These are phyloP conservation scores for Labeo catla DNA, from an alignment of 2,113 vertebrate genomes.

Conservation along the genomic window DNA sequence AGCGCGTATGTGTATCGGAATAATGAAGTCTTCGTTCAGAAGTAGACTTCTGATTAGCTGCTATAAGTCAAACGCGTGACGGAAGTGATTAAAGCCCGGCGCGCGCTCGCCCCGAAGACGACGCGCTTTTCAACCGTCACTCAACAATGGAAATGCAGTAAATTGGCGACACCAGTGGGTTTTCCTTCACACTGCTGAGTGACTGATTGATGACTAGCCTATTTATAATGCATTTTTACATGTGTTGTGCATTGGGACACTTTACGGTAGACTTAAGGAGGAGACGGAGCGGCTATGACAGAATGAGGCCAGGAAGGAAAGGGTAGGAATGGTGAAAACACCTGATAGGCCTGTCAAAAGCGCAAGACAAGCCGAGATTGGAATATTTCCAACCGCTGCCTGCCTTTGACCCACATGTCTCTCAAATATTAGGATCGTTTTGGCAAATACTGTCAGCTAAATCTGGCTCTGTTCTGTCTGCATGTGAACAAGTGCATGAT, in stretches of 20 bases:
- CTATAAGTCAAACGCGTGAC: slow-evolving; percentile 18
- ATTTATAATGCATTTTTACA: slow-evolving; percentile 81
- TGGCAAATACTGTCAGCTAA: slow-evolving; percentile 33
- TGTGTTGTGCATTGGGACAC: slow-evolving; percentile 79
- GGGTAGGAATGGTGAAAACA: slow-evolving; percentile 71
- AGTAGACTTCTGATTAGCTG: not conserved
- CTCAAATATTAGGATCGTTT: slow-evolving; percentile 8
- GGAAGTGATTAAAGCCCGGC: slow-evolving; percentile 60
- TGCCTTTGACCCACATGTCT: slow-evolving; percentile 49
- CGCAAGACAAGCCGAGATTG: slow-evolving; percentile 73
- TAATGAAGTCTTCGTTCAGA: not conserved
- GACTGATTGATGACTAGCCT: slow-evolving; percentile 79
- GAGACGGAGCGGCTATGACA: slow-evolving; percentile 61
- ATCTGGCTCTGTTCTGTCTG: not conserved
- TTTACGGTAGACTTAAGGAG: slow-evolving; percentile 77
- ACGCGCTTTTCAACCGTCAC: not conserved
- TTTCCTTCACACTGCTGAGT: slow-evolving; percentile 61
- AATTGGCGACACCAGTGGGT: slow-evolving; percentile 69
- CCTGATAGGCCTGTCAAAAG: slow-evolving; percentile 80
- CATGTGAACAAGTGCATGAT: not conserved
- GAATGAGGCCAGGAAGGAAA: slow-evolving; percentile 48
- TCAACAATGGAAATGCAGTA: slow-evolving; percentile 61
- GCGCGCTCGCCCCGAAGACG: not conserved
- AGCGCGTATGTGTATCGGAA: not conserved
- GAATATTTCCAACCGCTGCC: slow-evolving; percentile 59